Percentiles rank a stretch among this genome's conserved stretches.
These are phyloP conservation scores for Diarsia mendica DNA, from an alignment of 2,888 invertebrate genomes.

Conservation along the genomic window DNA sequence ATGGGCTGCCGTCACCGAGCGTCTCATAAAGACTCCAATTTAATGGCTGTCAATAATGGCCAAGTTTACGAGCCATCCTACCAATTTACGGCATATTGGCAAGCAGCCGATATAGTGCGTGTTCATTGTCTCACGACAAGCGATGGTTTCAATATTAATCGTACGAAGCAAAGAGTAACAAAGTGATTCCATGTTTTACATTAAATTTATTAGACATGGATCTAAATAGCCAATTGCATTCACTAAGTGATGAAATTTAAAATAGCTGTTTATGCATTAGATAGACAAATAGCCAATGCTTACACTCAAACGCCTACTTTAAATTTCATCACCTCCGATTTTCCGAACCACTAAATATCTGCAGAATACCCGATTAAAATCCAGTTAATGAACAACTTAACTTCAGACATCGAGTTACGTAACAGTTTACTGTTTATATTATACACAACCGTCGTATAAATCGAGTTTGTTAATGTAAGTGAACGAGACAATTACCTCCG, in stretches of 20 bases:
- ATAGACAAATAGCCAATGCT: slow-evolving; percentile 29
- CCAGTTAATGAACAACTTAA: slow-evolving; percentile 34
- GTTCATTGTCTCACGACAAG: slow-evolving; percentile 72
- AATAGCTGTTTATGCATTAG: slow-evolving; percentile 43
- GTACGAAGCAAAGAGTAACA: slow-evolving; percentile 39
- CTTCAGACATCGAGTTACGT: slow-evolving; percentile 26
- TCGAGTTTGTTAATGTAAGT: slow-evolving; percentile 32
- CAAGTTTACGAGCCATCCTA: slow-evolving; percentile 85
- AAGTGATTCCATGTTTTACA: slow-evolving; percentile 23
- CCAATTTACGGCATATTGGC: slow-evolving; percentile 87
- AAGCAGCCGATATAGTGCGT: slow-evolving; percentile 80
- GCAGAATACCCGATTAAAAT: slow-evolving; percentile 25
- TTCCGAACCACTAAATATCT: slow-evolving; percentile 32
- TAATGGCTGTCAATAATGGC: slow-evolving; percentile 87
- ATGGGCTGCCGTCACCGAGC: slow-evolving; percentile 72
- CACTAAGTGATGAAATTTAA: slow-evolving; percentile 44
- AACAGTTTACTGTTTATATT: slow-evolving; percentile 34
- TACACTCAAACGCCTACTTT: slow-evolving; percentile 35
- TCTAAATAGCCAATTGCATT: slow-evolving; percentile 41
- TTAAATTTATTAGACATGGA: slow-evolving; percentile 35
- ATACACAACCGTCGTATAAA: slow-evolving; percentile 30
- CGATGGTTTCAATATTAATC: slow-evolving; percentile 49
- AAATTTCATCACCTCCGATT: slow-evolving; percentile 45
- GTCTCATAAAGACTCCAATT: slow-evolving; percentile 84
- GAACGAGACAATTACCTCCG: slow-evolving; percentile 26